Base-by-base conservation (phyloP, 2,888 invertebrate genomes). In the Lissocephala sabroskyi region DNA sequence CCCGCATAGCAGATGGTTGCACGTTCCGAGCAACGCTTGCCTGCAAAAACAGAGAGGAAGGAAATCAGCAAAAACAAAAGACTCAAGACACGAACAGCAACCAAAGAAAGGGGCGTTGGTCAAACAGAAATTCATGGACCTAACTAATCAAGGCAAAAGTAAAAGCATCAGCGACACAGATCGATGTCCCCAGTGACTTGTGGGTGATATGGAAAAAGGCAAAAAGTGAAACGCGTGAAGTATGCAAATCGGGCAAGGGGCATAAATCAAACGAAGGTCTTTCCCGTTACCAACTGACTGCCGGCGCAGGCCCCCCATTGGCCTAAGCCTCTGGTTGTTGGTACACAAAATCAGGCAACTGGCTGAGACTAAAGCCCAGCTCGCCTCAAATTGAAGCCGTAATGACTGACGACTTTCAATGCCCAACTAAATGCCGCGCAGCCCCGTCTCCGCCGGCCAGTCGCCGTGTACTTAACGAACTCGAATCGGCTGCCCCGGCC, bases 1-100 rank as follows among this genome's bases (percentile, higher is more conserved):
- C 86, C 87, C 4, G 85, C 85, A 65, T 86, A 87, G 58, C 87
- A 87, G 52, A 86, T 86, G 10, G 87, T 86, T 29, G 86, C 86
- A 14, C 86, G 85, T 28, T 87, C 83, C 14, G 86, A 85, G 53
- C 87, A 87, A 11, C 86, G 87, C 73, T 87, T 87, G 30, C 87
- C 87, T 84, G 51, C 13, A n/a, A n/a, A n/a, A n/a, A n/a, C n/a
- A n/a, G n/a, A n/a, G 56, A 60, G 28, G 29, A 30, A 33, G 33
- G 32, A 46, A 16, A 17, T 29, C 41, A 33, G 2, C 17, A 26
- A 26, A 44, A 56, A 54, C 56, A 41, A 70, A 73, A 61, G 62
- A 65, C 61, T 68, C 59, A 65, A 65, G 49, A 53, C 58, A 66
- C 65, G 50, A 67, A 67, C 65, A 56, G 4, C 23, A 23, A 7